Base-by-base conservation (phyloP, 2,113 vertebrate species). In the Laticauda laticaudata region DNA sequence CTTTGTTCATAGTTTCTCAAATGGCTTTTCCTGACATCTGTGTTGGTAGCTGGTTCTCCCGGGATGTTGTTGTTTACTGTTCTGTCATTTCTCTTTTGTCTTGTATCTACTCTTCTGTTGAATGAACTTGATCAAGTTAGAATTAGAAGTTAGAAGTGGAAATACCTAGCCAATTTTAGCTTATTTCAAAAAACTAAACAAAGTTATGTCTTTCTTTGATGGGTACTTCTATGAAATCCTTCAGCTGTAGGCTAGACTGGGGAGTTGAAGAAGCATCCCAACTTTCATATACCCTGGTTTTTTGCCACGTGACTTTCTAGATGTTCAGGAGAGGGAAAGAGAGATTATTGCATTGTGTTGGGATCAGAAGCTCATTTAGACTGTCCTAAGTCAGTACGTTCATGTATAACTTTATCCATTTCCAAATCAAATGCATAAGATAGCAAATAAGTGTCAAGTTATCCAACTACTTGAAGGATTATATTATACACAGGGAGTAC, bases 21-120 rank as follows among this genome's bases (percentile, higher is more conserved):
- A 96, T 92, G 91, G 91, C 18, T 95, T 96, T 96, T 96, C 94
- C 88, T 95, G 95, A 95, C 96, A 96, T 96, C 96, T 97, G 95
- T 96, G 95, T 95, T 96, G 95, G 87, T 91, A 92, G 95, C 87
- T 91, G 90, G 86, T 75, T 96, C 94, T 81, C 92, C 88, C 90
- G 95, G 86, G 95, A 96, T 56, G 90, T 91, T 92, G 69, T 91
- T 10, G 90, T 88, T 94, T 94, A 88, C 93, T 91, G 87, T 81
- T 45, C 11, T 23, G 85, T 34, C 87, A 91, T 75, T 20, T 92
- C 86, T 69, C 12, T 45, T 54, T 92, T 56, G 43, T 53, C 12
- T 14, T 39, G 29, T 12, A 20, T 88, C 86, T 8, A 9, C 90
- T 26, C 87, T 2, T 69, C 92, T 8, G 0, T 51, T 94, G 91